Base-by-base conservation (phyloP, 2,113 vertebrate genomes). In the Polypterus senegalus region DNA sequence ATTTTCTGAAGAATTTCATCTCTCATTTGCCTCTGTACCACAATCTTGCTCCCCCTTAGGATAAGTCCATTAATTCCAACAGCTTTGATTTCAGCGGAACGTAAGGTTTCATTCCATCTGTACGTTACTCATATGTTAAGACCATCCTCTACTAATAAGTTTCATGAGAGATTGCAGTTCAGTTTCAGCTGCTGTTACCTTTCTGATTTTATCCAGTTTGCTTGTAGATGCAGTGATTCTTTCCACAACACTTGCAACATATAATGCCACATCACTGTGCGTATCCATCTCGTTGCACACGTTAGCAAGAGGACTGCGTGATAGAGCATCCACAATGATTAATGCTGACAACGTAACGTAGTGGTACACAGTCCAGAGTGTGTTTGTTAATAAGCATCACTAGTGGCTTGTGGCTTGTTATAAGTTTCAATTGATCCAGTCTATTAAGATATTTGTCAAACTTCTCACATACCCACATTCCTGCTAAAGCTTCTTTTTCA, bases 401-500 rank as follows among this genome's bases (percentile, higher is more conserved):
- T 47, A 69, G 61, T 54, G 66, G 66, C 61, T 78, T 77, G 58
- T 53, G 63, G 48, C 68, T 66, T 47, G 66, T 70, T 62, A 74
- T 11, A 8, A 70, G 59, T 60, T 62, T 67, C 60, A 83, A 63
- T 51, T 54, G 64, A 55, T 66, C 66, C 65, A 79, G 67, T 51
- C 71, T 62, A 6, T 47, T 46, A 43, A 70, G 27, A 54, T 74
- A 72, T 64, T 71, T 77, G 60, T 67, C 65, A 66, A 75, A 71
- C 63, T 61, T 69, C 65, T 72, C 63, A 62, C 69, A 48, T 8
- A 62, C 71, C 66, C 57, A 49, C 46, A 66, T 53, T 1, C 66
- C 58, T 3, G 67, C 75, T 60, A 79, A 69, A 59, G 66, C 66
- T 64, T 75, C 68, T 60, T 76, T 75, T 57, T 69, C 57, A 64